Base-by-base conservation (phyloP, 2,113 vertebrate genomes). In the Poeciliopsis retropinna region DNA sequence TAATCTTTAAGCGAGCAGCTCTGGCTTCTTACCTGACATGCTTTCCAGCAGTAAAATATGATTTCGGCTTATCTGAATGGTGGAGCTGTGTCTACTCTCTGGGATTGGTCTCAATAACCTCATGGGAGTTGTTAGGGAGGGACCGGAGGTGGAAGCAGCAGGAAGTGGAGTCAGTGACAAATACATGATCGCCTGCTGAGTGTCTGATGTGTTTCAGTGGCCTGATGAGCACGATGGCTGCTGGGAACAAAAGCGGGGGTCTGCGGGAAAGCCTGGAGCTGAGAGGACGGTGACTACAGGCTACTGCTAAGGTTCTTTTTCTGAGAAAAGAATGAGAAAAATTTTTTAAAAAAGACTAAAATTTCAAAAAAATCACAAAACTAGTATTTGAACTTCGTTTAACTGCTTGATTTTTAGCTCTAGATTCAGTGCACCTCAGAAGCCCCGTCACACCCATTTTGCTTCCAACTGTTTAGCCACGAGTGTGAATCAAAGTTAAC, bases 31-130 rank as follows among this genome's bases (percentile, higher is more conserved):
- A 64, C 78, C 41, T 74, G 64, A 77, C 79, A 67, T 6, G 41
- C 29, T 75, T 47, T 80, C 66, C 37, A 57, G 77, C 75, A 22
- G 34, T 77, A 89, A 90, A 87, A 87, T 77, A 85, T 83, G 60
- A 83, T 84, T 84, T 86, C 67, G 83, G 78, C 84, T 68, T 65
- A 37, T 73, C 70, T 47, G 67, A 70, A 75, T 11, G 65, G 60
- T 4, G 13, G 41, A 25, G 4, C 65, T 77, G 68, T 41, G 39
- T 70, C 67, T 69, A 12, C 72, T 8, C 67, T 22, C 27, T 28
- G 6, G 31, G 19, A 29, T 44, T 15, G 61, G 15, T 31, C 34
- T 70, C 47, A 8, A 37, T 0, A 5, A 28, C 60, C 29, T 39
- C 3, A 15, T 74, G 2, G 62, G 68, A 69, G 71, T 39, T 51